Evolutionary conservation across 2,888 invertebrate species (phyloP), one percentile per base, ranked within the genome.

Genomic region (Agonum fuliginosum): DNA sequence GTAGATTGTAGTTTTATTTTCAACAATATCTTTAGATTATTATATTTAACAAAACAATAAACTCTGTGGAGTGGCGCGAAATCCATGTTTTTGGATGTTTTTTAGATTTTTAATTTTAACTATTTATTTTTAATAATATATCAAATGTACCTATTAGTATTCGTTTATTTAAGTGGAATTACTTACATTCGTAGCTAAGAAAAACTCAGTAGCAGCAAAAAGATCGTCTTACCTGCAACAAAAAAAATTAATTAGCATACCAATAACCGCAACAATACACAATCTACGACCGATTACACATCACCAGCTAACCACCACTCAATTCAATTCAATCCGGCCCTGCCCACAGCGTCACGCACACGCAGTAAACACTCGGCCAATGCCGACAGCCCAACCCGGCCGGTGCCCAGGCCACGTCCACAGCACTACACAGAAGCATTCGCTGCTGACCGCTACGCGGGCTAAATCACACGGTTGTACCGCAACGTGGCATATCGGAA

Each of bases 401-500:
- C 20, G 24, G 27, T 54, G 24, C 22, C n/a, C 54, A 54, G n/a
- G 5, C 54, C n/a, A 22, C 54, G 22, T 24, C 22, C 22, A 54
- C 58, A 62, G 58, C 30, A 62, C n/a, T n/a, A n/a, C n/a, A 62
- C 17, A 30, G 6, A 24, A 4, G 22, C 24, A 30, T 17, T 2
- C 30, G 67, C 19, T 41, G 22, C 20, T 37, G 75, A 67, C 75
- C 67, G 41, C 67, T 75, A 67, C 67, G 67, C 67, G 75, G 75
- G 67, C 67, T 75, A 75, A 75, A 75, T 75, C 75, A 75, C 75
- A 22, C n/a, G 48, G 51, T 65, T n/a, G 20, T 34, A 75, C 75
- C 75, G 10, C 75, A 75, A 46, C n/a, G 22, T 75, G 75, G 75
- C 75, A 75, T 67, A 75, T 75, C 75, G 75, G 75, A 75, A 75